Evolutionary conservation across 2,797 vertebrate genomes (phyloP).

Genomic region (Perdix hodgsoniae): DNA sequence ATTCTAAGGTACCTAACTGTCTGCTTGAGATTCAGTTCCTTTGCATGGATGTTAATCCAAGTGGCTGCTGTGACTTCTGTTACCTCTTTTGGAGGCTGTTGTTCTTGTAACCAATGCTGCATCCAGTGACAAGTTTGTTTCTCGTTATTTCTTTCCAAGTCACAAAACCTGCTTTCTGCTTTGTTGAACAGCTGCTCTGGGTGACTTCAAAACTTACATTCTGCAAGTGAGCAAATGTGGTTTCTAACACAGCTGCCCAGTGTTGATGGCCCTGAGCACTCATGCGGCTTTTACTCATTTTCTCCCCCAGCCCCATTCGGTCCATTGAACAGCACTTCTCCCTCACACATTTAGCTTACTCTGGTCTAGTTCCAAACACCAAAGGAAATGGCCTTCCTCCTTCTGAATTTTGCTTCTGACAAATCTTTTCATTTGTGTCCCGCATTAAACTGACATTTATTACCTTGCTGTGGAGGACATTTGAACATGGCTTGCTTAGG

Average conservation of each 20-base stretch:
- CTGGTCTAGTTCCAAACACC: not conserved
- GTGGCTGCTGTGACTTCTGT: not conserved
- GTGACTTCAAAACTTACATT: not conserved
- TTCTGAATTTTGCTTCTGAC: not conserved
- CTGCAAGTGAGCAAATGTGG: not conserved
- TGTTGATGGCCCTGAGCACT: not conserved
- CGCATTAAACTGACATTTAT: accelerated
- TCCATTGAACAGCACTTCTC: not conserved
- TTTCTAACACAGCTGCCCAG: not conserved
- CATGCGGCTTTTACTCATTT: not conserved
- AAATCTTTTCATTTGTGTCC: not conserved
- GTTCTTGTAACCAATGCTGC: not conserved
- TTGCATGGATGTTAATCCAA: not conserved
- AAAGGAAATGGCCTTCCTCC: conserved; percentile 6
- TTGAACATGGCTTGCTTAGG: not conserved
- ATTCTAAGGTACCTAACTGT: not conserved
- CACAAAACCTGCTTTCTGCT: not conserved
- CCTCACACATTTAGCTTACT: not conserved
- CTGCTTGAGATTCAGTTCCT: not conserved
- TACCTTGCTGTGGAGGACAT: not conserved
- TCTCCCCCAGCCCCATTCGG: accelerated
- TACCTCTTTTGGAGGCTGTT: not conserved
- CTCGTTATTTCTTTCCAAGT: not conserved
- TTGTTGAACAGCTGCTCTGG: accelerated
- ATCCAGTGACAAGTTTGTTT: not conserved